These are phyloP conservation scores for Hetaerina titia DNA, from an alignment of 2,888 invertebrate species.

Conservation along the genomic window DNA sequence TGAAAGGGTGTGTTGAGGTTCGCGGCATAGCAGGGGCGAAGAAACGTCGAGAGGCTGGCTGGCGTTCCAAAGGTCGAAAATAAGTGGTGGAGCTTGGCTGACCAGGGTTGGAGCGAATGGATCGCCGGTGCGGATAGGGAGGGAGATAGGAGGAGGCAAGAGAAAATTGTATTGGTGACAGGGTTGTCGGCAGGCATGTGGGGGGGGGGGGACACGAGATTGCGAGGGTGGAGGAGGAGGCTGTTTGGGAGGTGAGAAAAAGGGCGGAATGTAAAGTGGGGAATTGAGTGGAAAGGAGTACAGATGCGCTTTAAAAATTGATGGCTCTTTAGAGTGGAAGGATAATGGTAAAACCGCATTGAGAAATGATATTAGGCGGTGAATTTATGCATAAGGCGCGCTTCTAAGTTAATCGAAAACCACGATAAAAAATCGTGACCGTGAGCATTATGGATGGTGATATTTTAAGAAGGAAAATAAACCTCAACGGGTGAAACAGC, in stretches of 20 bases:
- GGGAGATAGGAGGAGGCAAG: no score
- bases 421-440: background rate
- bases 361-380: background rate
- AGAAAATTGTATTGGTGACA: no score
- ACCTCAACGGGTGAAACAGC: background rate
- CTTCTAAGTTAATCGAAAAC: background rate
- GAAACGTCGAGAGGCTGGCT: background rate
- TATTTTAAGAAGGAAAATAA: background rate
- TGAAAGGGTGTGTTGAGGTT: background rate
- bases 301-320: conserved; percentile 6
- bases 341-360: conserved; percentile 19
- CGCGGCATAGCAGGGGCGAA: background rate
- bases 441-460: background rate
- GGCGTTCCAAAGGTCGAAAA: background rate
- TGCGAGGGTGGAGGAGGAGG: background rate
- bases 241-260: background rate
- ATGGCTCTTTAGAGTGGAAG: background rate
- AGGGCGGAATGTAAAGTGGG: background rate
- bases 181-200: background rate
- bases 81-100: background rate
- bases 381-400: background rate
- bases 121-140: background rate
- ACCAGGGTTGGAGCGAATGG: conserved; percentile 2
- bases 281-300: conserved; percentile 8
- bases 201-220: background rate